These are phyloP conservation scores for Eupelmus urozonus DNA, from an alignment of 2,888 invertebrate species.

Conservation along the genomic window DNA sequence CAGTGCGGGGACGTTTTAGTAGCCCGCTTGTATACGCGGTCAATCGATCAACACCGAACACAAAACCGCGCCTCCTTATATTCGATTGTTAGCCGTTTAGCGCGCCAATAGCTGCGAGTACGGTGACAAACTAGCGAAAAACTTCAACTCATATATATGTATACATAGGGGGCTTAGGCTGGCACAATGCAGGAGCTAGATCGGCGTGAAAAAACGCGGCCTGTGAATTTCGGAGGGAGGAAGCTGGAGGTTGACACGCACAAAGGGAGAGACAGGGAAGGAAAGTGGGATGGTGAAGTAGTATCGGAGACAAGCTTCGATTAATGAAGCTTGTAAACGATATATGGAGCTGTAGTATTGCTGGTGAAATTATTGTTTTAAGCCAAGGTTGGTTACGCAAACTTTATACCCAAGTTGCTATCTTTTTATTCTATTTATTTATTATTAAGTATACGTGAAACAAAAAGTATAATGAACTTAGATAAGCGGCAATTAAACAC, in stretches of 20 bases:
- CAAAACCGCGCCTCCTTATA: not conserved
- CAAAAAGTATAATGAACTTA: no score
- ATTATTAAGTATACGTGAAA: no score
- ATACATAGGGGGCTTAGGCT: no score
- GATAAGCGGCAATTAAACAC: no score
- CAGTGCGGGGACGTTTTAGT: conserved; percentile 17
- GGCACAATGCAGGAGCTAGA: no score
- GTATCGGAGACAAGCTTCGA: not conserved
- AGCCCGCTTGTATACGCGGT: not conserved
- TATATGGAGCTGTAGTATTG: no score
- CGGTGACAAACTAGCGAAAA: not conserved
- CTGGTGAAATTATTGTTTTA: no score
- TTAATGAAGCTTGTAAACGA: not conserved
- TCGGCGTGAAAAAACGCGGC: conserved; percentile 9
- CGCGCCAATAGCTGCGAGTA: not conserved
- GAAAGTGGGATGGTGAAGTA: not conserved
- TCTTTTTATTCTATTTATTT: no score
- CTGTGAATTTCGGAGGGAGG: not conserved
- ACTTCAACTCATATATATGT: no score
- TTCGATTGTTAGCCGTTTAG: conserved; percentile 48
- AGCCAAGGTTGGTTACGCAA: no score
- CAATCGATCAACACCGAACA: conserved; percentile 47
- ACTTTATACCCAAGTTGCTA: no score
- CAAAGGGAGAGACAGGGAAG: not conserved
- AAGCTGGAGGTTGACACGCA: no score